phyloP scores from a whole-genome alignment of 1,140 invertebrate species.

The Hyles vespertilio region DNA sequence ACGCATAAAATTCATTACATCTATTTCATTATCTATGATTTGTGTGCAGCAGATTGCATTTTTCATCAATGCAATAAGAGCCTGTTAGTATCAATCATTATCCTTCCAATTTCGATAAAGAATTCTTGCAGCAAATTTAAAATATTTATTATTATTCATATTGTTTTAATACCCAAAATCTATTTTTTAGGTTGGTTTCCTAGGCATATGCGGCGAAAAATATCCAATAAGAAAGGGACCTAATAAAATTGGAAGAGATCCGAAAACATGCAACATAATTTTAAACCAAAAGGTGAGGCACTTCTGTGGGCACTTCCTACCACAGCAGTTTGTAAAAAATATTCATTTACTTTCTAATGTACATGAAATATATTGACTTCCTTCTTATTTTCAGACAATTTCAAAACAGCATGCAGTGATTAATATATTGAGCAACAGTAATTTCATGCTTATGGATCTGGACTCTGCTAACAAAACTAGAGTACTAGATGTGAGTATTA shows the following conservation, averaged over 20 bases:
- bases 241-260: constrained; percentile 65
- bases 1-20: no score
- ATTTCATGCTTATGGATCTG: constrained; percentile 63
- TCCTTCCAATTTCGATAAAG: no score
- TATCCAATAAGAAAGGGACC: constrained; percentile 53
- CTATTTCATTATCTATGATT: no score
- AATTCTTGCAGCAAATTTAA: no score
- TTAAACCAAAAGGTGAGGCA: constrained; percentile 52
- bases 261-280: constrained; percentile 51
- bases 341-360: not conserved
- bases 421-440: constrained; percentile 47
- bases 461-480: constrained; percentile 65
- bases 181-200: constrained; percentile 53
- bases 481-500: constrained; percentile 50
- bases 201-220: constrained; percentile 56
- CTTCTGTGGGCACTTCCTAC: no score
- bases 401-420: constrained; percentile 67
- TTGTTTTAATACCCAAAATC: no score
- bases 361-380: not conserved
- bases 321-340: constrained; percentile 13
- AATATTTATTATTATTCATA: no score
- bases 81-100: no score
- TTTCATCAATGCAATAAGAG: no score
- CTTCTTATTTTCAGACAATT: constrained; percentile 49
- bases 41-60: no score